Evolutionary conservation across 2,113 vertebrate species (phyloP), one percentile per base, ranked within the genome.

Genomic region (Ophiodon elongatus): DNA sequence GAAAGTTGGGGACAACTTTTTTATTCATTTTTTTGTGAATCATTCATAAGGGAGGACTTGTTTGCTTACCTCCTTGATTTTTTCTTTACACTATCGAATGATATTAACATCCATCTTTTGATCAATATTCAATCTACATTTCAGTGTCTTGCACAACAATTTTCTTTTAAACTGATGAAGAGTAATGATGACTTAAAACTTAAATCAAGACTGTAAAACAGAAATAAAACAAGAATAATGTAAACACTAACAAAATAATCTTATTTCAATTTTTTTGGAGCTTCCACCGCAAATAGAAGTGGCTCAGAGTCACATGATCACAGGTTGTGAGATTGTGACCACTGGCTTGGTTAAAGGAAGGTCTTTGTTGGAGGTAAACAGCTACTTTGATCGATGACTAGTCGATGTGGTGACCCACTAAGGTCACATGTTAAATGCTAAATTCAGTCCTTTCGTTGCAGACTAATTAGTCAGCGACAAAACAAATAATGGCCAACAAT

Each of bases 61-160:
- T 84, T 75, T 67, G 35, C 73, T 79, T 63, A 35, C n/a, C 50
- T 65, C 11, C 47, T 21, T 21, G 47, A 62, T 47, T 80, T 54
- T 29, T 25, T 39, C 25, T 4, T 21, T 11, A 17, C 37, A 64
- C 63, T 23, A 33, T 37, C 4, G 11, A 41, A 29, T 39, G 19
- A 60, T 37, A 35, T 29, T 4, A 64, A 11, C 13, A 21, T 33
- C 19, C 8, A 70, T 57, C 35, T 23, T 14, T 31, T 45, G 31
- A 31, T 47, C 41, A 17, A 65, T 56, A 35, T 66, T 45, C 4
- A 19, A 19, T 76, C 39, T 41, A 0, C 11, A 19, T 47, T 57
- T 47, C 10, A 6, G n/a, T 45, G 15, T 25, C 2, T 33, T 39
- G 4, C 11, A 31, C 13, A n/a, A 17, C 57, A 11, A 31, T 3